Evolutionary conservation across 35 echinoderm and acorn worm species (phyloP).

Genomic region (Lytechinus variegatus): DNA sequence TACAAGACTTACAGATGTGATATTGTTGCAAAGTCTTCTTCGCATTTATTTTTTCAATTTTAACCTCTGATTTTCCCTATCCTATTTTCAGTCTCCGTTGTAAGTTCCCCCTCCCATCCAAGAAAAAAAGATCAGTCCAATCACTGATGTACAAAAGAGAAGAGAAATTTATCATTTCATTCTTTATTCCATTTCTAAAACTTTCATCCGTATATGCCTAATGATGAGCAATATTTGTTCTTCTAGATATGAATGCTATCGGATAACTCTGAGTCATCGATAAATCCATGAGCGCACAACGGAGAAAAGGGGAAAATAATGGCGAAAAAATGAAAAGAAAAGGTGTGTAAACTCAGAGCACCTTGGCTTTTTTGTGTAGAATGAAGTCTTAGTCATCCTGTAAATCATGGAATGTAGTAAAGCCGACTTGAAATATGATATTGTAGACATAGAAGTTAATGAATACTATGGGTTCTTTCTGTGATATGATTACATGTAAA

Average conservation of each 20-base stretch:
- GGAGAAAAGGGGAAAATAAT: neutral
- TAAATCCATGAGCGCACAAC: neutral
- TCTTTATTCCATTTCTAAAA: too few relatives aligned
- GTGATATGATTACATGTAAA: neutral
- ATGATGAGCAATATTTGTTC: constrained; percentile 19
- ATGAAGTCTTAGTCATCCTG: neutral
- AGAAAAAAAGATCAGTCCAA: too few relatives aligned
- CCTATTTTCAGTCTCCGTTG: too few relatives aligned
- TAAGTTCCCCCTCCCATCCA: too few relatives aligned
- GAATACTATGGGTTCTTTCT: neutral
- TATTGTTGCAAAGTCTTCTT: too few relatives aligned
- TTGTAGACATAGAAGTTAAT: neutral
- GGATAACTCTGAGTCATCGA: neutral
- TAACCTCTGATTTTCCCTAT: too few relatives aligned
- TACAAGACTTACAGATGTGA: too few relatives aligned
- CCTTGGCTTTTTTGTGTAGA: neutral
- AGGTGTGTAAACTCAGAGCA: neutral
- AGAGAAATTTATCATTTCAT: too few relatives aligned
- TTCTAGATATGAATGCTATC: neutral
- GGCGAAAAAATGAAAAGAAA: neutral
- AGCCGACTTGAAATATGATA: neutral
- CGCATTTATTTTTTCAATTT: too few relatives aligned
- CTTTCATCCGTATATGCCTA: neutral
- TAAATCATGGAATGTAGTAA: neutral
- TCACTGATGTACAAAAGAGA: too few relatives aligned